Evolutionary conservation across 2,797 vertebrate species (phyloP).

Genomic region (Buceros bicornis): DNA sequence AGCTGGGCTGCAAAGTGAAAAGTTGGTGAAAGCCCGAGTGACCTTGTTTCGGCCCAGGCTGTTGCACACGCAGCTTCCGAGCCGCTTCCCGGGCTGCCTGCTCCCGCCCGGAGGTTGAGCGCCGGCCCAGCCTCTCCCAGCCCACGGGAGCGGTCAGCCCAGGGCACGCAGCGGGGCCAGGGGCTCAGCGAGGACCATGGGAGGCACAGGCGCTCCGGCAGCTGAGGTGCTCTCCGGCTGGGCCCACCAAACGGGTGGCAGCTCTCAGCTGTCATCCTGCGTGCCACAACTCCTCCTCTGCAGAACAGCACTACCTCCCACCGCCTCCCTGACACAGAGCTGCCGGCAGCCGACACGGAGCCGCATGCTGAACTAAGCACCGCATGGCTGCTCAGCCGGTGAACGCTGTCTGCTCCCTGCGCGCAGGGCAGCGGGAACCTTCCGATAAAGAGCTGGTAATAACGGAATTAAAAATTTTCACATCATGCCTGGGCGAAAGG

Average conservation of each 20-base stretch:
- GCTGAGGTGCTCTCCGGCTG: fast-evolving
- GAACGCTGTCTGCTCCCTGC: fast-evolving
- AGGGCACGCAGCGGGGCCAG: fast-evolving
- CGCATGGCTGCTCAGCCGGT: fast-evolving
- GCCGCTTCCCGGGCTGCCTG: fast-evolving
- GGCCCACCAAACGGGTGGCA: background rate
- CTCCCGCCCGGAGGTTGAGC: fast-evolving
- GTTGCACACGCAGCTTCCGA: background rate
- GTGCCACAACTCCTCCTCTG: background rate
- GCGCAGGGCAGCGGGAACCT: fast-evolving
- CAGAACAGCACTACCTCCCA: background rate
- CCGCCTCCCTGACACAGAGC: background rate
- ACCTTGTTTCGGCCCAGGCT: background rate
- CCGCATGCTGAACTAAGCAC: fast-evolving
- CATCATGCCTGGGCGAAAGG: background rate
- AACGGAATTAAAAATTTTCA: background rate
- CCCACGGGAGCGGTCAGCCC: no score
- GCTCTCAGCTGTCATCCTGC: background rate
- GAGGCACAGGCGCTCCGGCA: background rate
- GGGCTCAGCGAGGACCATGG: fast-evolving
- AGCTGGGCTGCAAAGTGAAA: background rate
- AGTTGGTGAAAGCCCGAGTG: background rate
- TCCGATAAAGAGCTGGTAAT: no score
- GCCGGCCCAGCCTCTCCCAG: background rate
- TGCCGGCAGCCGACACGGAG: background rate